Conservation (phyloP, 1,140 invertebrate genomes). For the Atta texana region DNA sequence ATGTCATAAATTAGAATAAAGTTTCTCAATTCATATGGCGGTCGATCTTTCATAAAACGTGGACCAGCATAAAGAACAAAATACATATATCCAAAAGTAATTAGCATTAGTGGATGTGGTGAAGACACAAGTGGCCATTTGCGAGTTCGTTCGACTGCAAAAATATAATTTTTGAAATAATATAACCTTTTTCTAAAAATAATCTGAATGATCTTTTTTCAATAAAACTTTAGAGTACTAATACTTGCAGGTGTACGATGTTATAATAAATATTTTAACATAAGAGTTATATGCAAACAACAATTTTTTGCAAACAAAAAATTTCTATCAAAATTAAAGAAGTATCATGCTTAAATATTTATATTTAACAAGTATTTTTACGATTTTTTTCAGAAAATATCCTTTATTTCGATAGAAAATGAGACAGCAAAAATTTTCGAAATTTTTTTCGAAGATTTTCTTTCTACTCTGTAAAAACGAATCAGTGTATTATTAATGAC, state of each 20-base stretch:
- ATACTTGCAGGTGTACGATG: background rate
- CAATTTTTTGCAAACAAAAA: background rate
- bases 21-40: constrained; percentile 87
- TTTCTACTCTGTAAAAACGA: background rate
- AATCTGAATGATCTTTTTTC: background rate
- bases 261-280: background rate
- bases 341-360: background rate
- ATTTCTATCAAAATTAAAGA: background rate
- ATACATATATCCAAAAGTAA: constrained; percentile 85
- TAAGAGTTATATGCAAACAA: background rate
- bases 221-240: background rate
- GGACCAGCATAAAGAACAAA: constrained; percentile 86
- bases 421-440: background rate
- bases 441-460: background rate
- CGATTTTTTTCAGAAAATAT: too few relatives aligned
- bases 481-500: too few relatives aligned
- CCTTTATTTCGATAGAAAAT: background rate
- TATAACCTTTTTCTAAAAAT: background rate
- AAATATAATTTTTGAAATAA: constrained; percentile 42
- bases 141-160: constrained; percentile 84
- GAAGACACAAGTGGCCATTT: constrained; percentile 87
- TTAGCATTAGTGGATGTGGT: constrained; percentile 84
- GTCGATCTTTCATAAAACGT: constrained; percentile 87
- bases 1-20: constrained; percentile 88
- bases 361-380: background rate